A percentile compares a stretch with the other conserved stretches of the same genome.
Conservation (phyloP, 1,140 invertebrate species). For the Bombyx mori region DNA sequence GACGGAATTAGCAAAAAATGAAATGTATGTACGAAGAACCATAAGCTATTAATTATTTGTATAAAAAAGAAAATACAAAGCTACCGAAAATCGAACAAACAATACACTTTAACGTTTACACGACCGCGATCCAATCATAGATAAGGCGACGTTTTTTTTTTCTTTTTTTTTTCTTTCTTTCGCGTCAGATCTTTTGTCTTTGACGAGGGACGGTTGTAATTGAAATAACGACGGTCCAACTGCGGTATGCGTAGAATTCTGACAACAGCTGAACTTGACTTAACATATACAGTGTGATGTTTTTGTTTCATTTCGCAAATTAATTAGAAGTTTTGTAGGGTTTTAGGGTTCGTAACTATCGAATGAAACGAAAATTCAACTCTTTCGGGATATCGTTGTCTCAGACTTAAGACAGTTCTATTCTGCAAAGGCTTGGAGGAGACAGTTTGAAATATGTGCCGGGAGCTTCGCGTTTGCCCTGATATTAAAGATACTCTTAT, state of each 20-base stretch:
- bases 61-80: constrained; percentile 25
- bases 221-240: constrained; percentile 61
- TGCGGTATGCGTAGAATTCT: constrained; percentile 62
- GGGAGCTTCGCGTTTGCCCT: too few relatives aligned
- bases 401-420: too few relatives aligned
- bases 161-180: constrained; percentile 44
- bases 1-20: neutral
- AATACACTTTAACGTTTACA: constrained; percentile 62
- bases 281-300: constrained; percentile 20
- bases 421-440: too few relatives aligned
- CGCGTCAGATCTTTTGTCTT: constrained; percentile 66
- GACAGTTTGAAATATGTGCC: too few relatives aligned
- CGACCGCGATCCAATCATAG: constrained; percentile 68
- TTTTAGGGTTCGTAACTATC: too few relatives aligned
- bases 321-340: too few relatives aligned
- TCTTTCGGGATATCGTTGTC: too few relatives aligned
- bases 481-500: too few relatives aligned
- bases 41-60: neutral
- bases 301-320: constrained; percentile 17
- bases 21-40: neutral
- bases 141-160: constrained; percentile 53
- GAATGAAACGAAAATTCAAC: too few relatives aligned
- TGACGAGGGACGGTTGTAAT: constrained; percentile 62
- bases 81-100: constrained; percentile 59
- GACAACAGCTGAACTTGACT: constrained; percentile 54